phyloP scores from a whole-genome alignment of 2,113 vertebrate genomes.

The Brachypteracias leptosomus region DNA sequence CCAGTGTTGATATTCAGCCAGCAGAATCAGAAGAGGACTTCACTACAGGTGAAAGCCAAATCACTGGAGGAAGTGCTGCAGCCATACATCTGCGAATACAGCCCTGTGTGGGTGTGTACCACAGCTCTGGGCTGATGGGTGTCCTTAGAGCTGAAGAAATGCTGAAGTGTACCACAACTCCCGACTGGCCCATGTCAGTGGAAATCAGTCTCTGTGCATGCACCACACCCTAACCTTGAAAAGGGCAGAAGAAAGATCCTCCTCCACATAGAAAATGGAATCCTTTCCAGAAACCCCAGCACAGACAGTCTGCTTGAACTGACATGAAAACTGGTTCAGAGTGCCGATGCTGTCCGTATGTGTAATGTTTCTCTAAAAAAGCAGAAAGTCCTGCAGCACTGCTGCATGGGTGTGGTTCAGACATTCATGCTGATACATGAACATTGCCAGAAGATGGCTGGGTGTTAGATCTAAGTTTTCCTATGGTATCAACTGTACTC shows the following conservation, averaged over 20 bases:
- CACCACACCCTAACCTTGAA: not conserved
- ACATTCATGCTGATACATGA: not conserved
- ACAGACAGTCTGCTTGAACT: not conserved
- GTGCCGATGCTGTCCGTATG: rapidly evolving
- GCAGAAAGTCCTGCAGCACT: not conserved
- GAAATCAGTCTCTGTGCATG: not conserved
- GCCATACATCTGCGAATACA: not conserved
- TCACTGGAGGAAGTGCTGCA: not conserved
- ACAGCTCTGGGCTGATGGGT: not conserved
- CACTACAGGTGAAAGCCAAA: not conserved
- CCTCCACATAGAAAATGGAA: not conserved
- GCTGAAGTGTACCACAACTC: not conserved
- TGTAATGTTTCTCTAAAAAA: not conserved
- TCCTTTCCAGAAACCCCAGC: not conserved
- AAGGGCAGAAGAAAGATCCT: not conserved
- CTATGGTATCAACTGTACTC: not conserved
- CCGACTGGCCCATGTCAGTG: rapidly evolving
- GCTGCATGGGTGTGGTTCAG: rapidly evolving
- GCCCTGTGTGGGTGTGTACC: not conserved
- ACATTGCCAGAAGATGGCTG: not conserved
- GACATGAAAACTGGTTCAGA: not conserved
- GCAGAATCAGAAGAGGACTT: not conserved
- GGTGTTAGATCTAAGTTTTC: not conserved
- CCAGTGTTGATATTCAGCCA: not conserved
- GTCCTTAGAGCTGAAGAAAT: not conserved